Conservation (phyloP, 2,888 invertebrate species). For the Diarsia rubi region DNA sequence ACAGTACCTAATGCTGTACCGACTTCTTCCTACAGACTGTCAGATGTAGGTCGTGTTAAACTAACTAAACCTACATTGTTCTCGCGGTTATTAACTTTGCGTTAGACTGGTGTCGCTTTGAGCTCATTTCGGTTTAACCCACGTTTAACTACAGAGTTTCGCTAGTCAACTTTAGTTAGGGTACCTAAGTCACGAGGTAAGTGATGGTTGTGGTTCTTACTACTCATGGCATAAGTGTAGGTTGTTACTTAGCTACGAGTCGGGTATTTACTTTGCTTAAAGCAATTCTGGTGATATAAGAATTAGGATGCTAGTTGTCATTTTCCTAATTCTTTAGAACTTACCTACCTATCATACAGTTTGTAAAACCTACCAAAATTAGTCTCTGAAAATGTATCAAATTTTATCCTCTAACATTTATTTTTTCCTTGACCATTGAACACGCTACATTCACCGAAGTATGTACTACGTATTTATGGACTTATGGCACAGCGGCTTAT, state of each 20-base stretch:
- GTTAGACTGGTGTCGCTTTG: constrained; percentile 11
- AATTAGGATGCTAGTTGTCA: background rate
- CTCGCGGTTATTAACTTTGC: constrained; percentile 28
- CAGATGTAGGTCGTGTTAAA: constrained; percentile 37
- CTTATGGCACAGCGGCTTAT: no score
- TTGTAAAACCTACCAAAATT: background rate
- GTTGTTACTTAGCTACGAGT: constrained; percentile 11
- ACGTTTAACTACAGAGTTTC: constrained; percentile 7
- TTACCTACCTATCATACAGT: background rate
- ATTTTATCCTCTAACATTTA: background rate
- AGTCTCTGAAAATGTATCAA: background rate
- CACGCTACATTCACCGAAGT: background rate
- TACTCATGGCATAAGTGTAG: background rate
- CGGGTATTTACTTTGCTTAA: background rate
- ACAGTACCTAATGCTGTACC: constrained; percentile 2
- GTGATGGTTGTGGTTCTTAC: constrained; percentile 15
- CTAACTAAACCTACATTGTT: constrained; percentile 33
- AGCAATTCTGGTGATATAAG: background rate
- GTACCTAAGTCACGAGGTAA: no score
- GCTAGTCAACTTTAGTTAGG: no score
- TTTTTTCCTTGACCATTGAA: constrained; percentile 13
- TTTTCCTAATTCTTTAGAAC: background rate
- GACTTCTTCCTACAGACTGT: constrained; percentile 30
- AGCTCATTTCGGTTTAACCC: constrained; percentile 16
- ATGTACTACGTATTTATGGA: constrained; percentile 7